Evolutionary conservation across 2,113 vertebrate genomes (phyloP).

Genomic region (Sturnira hondurensis): DNA sequence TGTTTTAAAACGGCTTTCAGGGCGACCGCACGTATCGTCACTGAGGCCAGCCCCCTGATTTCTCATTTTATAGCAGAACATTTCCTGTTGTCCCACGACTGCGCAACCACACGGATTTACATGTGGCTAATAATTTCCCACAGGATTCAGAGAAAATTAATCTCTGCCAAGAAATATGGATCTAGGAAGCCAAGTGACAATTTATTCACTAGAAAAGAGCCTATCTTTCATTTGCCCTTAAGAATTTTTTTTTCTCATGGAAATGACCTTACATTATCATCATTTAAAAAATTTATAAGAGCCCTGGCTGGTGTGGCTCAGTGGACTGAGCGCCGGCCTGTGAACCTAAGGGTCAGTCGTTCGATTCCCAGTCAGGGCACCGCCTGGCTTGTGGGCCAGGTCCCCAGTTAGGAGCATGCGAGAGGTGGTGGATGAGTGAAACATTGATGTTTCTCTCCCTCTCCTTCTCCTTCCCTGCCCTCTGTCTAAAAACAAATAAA

Average conservation of each 20-base stretch:
- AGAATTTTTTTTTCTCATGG: not conserved
- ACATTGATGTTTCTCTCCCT: too few relatives aligned
- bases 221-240: constrained; percentile 24
- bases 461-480: too few relatives aligned
- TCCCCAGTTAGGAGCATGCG: too few relatives aligned
- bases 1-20: not conserved
- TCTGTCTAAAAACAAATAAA: too few relatives aligned
- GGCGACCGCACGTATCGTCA: not conserved
- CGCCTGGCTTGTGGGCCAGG: too few relatives aligned
- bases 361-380: too few relatives aligned
- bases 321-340: too few relatives aligned
- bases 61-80: not conserved
- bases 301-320: too few relatives aligned
- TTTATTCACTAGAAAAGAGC: constrained; percentile 20
- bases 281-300: constrained; percentile 14
- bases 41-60: not conserved
- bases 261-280: constrained; percentile 11
- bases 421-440: too few relatives aligned
- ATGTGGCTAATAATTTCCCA: not conserved
- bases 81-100: not conserved
- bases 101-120: not conserved
- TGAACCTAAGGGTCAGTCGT: too few relatives aligned
- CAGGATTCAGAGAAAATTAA: constrained; percentile 7
- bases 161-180: constrained; percentile 36
- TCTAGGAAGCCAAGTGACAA: not conserved